Evolutionary conservation across 2,113 vertebrate genomes (phyloP).

Genomic region (Centropus unirufus): DNA sequence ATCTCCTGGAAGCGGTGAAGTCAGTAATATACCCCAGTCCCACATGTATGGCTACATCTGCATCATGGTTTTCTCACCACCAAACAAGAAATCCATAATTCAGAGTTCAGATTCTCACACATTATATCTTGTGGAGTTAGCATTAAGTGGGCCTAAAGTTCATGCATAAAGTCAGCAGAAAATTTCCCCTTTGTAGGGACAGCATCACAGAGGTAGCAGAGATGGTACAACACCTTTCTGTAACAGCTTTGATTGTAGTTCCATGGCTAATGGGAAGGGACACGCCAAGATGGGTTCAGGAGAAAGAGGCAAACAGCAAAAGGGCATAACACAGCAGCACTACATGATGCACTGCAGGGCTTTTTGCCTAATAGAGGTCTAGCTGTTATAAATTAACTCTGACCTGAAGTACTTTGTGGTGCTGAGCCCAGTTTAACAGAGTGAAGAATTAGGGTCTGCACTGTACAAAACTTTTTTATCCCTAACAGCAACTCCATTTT

Average conservation of each 20-base stretch:
- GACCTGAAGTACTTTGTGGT: not conserved
- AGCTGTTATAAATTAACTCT: not conserved
- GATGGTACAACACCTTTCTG: not conserved
- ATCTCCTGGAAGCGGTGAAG: not conserved
- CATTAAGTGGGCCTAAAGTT: not conserved
- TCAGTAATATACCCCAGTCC: not conserved
- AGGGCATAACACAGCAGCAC: not conserved
- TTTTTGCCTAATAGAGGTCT: not conserved
- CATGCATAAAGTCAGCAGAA: not conserved
- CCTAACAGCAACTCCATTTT: not conserved
- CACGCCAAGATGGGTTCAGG: not conserved
- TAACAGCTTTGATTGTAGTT: not conserved
- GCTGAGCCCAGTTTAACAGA: not conserved
- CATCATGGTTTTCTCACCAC: not conserved
- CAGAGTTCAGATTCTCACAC: not conserved
- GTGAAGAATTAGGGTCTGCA: not conserved
- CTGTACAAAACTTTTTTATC: not conserved
- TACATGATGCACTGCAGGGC: not conserved
- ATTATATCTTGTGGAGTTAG: not conserved
- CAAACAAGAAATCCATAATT: not conserved
- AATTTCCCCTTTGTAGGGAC: not conserved
- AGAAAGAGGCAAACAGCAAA: not conserved
- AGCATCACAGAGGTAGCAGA: not conserved
- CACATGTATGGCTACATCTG: not conserved
- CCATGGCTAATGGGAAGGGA: not conserved